A percentile compares a stretch with the other conserved stretches of the same genome.
Evolutionary conservation across 2,888 invertebrate species (phyloP).

Genomic region (Nomada lathburiana): DNA sequence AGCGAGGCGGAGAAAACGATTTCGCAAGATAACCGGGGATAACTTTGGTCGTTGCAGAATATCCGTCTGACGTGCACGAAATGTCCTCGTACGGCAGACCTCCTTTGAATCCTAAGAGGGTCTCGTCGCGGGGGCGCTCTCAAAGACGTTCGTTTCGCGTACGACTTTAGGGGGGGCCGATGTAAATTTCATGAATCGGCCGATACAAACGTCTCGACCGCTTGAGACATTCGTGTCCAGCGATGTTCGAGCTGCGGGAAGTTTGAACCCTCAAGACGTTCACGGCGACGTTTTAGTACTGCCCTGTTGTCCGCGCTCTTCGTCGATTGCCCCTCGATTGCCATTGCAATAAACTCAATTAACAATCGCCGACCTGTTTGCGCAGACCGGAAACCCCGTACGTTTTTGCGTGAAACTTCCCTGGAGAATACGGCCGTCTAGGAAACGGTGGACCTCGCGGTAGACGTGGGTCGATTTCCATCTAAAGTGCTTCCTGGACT

Average conservation of each 20-base stretch:
- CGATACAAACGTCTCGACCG: not conserved
- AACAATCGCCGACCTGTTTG: too few relatives aligned
- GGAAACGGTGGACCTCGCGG: constrained; percentile 50
- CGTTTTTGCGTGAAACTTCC: constrained; percentile 26
- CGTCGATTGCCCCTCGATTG: too few relatives aligned
- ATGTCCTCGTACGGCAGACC: too few relatives aligned
- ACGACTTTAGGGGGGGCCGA: not conserved
- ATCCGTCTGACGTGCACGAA: constrained; percentile 18
- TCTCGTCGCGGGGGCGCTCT: not conserved
- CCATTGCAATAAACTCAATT: too few relatives aligned
- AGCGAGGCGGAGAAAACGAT: not conserved
- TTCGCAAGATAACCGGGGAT: constrained; percentile 10
- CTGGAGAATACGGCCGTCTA: not conserved
- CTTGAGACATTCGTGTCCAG: not conserved
- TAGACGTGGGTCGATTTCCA: constrained; percentile 49
- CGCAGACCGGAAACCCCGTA: not conserved
- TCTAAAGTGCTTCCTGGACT: constrained; percentile 48
- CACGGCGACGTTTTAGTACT: too few relatives aligned
- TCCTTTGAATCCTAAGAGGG: not conserved
- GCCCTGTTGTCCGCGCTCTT: too few relatives aligned
- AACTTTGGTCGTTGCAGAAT: not conserved
- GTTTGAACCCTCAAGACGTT: too few relatives aligned
- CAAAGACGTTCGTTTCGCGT: not conserved
- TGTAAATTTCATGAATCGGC: constrained; percentile 20
- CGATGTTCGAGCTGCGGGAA: too few relatives aligned